phyloP scores from a whole-genome alignment of 2,113 vertebrate genomes.

The Istiophorus platypterus region DNA sequence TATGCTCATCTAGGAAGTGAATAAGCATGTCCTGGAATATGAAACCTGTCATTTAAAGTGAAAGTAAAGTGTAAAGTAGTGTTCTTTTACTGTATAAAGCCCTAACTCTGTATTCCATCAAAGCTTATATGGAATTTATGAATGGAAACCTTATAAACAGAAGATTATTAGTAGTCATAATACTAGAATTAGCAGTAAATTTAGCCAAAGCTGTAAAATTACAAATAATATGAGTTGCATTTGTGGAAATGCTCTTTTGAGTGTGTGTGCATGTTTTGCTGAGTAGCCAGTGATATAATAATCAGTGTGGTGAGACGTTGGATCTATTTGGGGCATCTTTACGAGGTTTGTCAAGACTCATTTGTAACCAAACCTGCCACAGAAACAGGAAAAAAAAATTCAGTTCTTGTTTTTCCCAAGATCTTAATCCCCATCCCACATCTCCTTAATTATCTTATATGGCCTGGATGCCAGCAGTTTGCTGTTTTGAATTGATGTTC shows the following conservation, averaged over 20 bases:
- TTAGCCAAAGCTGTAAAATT: slow-evolving; percentile 25
- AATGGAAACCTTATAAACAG: slow-evolving; percentile 15
- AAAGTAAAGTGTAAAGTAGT: neutral
- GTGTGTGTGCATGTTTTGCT: slow-evolving; percentile 41
- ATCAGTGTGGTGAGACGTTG: slow-evolving; percentile 68
- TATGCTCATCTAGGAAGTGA: neutral
- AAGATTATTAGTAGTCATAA: neutral
- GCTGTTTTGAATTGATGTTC: slow-evolving; percentile 20
- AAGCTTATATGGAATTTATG: neutral
- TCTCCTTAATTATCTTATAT: slow-evolving; percentile 39
- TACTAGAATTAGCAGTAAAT: slow-evolving; percentile 19
- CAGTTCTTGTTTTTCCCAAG: slow-evolving; percentile 57
- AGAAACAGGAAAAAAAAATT: slow-evolving; percentile 45
- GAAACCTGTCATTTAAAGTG: neutral
- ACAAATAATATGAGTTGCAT: slow-evolving; percentile 24
- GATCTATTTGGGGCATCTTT: slow-evolving; percentile 72
- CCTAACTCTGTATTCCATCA: neutral
- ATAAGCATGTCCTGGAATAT: neutral
- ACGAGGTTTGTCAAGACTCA: slow-evolving; percentile 72
- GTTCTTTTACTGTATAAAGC: neutral
- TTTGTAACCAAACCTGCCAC: slow-evolving; percentile 70
- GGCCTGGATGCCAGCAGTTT: slow-evolving; percentile 32
- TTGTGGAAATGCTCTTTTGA: slow-evolving; percentile 16
- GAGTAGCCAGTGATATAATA: slow-evolving; percentile 59
- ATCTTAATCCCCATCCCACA: slow-evolving; percentile 38